These are phyloP conservation scores for Amiota communis DNA, from an alignment of 2,888 invertebrate genomes.

Conservation along the genomic window DNA sequence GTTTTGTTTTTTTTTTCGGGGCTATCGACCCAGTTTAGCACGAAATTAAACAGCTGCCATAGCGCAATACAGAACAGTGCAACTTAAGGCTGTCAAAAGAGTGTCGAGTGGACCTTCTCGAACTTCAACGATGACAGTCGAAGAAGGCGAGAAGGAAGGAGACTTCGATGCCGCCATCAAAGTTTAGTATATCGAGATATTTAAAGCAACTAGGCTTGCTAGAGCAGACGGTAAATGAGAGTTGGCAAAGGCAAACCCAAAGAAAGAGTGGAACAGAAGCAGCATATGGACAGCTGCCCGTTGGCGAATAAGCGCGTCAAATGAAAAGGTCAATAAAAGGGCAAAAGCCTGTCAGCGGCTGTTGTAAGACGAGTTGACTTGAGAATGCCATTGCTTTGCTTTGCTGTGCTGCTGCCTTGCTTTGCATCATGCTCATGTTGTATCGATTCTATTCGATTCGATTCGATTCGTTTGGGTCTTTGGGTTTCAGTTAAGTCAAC, in stretches of 20 bases:
- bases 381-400: constrained; percentile 1
- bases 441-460: too few relatives aligned
- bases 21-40: neutral
- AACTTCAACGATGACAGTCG: neutral
- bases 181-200: neutral
- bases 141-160: neutral
- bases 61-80: neutral
- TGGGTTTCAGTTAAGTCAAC: constrained; percentile 13
- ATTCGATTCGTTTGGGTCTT: too few relatives aligned
- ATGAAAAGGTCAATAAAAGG: constrained; percentile 32
- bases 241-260: neutral
- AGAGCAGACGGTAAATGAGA: neutral
- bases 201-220: too few relatives aligned
- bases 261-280: neutral
- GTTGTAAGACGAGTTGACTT: neutral
- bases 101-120: neutral
- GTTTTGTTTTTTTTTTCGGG: neutral
- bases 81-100: constrained; percentile 5
- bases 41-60: constrained; percentile 9
- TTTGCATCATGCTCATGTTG: constrained; percentile 16
- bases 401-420: neutral
- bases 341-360: constrained; percentile 19
- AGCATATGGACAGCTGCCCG: constrained; percentile 7
- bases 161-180: neutral
- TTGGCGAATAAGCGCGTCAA: constrained; percentile 1